Percentiles rank a stretch among this genome's conserved stretches.
Conservation (phyloP, 92 coral and sea anemone genomes). For the Meandrina meandrites region DNA sequence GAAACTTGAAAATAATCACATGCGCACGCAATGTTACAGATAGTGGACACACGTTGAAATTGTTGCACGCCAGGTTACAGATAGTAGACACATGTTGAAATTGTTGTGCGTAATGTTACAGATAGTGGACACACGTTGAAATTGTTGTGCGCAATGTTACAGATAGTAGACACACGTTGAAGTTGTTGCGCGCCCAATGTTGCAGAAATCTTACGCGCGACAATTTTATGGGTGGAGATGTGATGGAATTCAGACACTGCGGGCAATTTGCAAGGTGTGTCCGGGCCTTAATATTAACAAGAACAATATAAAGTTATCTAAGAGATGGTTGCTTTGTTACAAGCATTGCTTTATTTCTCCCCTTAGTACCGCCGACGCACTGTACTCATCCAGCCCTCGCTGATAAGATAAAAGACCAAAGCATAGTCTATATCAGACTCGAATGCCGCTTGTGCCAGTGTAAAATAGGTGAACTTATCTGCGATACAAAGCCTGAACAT, state of each 20-base stretch:
- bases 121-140: too few relatives aligned
- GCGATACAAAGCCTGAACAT: slow-evolving; percentile 57
- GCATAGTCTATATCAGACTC: slow-evolving; percentile 61
- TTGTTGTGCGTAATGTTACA: too few relatives aligned
- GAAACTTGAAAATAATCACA: too few relatives aligned
- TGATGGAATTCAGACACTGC: not conserved
- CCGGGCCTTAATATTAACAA: not conserved
- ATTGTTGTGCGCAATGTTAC: too few relatives aligned
- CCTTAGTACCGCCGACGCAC: not conserved
- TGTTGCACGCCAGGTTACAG: too few relatives aligned
- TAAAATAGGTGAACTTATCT: slow-evolving; percentile 54
- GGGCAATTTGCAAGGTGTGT: not conserved
- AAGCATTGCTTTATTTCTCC: not conserved
- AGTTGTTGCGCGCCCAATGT: not conserved
- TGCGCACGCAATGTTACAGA: too few relatives aligned
- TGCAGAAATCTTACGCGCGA: not conserved
- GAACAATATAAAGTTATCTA: too few relatives aligned
- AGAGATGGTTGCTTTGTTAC: not conserved
- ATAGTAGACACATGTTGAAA: too few relatives aligned
- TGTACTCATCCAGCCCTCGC: slow-evolving; percentile 21
- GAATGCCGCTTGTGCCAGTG: slow-evolving; percentile 88
- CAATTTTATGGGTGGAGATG: not conserved
- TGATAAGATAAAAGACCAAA: slow-evolving; percentile 48
- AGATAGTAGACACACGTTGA: too few relatives aligned
- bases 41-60: too few relatives aligned